phyloP scores from a whole-genome alignment of 2,888 invertebrate genomes.

The Onchidella celtica region DNA sequence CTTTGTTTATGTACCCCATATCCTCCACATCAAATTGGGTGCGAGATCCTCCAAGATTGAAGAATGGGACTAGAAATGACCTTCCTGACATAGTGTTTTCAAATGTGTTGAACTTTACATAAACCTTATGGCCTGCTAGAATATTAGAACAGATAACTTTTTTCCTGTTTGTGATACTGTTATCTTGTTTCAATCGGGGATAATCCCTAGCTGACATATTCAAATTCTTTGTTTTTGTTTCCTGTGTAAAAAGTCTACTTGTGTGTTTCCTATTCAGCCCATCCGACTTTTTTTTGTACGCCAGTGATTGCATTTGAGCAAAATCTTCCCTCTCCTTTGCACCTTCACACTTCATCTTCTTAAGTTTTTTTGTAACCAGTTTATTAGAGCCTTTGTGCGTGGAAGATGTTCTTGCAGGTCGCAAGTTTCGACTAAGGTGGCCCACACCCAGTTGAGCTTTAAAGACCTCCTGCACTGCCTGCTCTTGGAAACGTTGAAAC shows the following conservation, averaged over 20 bases:
- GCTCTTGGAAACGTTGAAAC: constrained; percentile 44
- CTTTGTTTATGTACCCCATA: constrained; percentile 42
- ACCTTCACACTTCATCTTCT: neutral
- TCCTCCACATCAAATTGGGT: constrained; percentile 47
- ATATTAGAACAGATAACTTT: constrained; percentile 34
- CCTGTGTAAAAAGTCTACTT: neutral
- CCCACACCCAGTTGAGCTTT: constrained; percentile 46
- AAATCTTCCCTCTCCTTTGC: neutral
- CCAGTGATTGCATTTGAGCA: neutral
- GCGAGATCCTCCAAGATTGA: constrained; percentile 44
- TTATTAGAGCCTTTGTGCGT: constrained; percentile 23
- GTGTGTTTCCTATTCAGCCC: neutral
- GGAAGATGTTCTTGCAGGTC: constrained; percentile 20
- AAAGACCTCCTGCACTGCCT: constrained; percentile 37
- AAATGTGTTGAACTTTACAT: constrained; percentile 46
- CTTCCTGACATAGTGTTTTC: constrained; percentile 26
- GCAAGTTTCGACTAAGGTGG: constrained; percentile 38
- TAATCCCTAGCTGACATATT: constrained; percentile 25
- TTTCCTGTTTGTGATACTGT: constrained; percentile 25
- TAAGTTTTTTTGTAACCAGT: no score
- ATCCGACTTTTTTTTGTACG: neutral
- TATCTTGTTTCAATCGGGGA: constrained; percentile 39
- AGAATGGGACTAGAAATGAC: constrained; percentile 42
- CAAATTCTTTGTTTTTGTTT: constrained; percentile 6
- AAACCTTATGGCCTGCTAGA: constrained; percentile 44